Conservation (phyloP, 2,888 invertebrate species). For the Sympetrum striolatum region DNA sequence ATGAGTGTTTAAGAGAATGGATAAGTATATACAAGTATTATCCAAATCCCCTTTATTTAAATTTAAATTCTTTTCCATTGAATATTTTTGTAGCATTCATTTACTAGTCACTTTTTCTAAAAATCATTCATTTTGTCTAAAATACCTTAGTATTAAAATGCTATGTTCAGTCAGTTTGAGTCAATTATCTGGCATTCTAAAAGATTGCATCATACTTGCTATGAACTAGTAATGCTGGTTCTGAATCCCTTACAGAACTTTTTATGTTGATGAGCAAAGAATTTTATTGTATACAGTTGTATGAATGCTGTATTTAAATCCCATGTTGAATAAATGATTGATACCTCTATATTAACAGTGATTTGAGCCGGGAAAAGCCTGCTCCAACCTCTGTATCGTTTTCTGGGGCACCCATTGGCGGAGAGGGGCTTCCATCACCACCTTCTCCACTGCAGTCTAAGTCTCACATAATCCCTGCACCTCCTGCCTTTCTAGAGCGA, state of each 20-base stretch:
- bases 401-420: neutral
- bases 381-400: conserved; percentile 16
- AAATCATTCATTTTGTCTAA: too few relatives aligned
- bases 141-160: too few relatives aligned
- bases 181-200: too few relatives aligned
- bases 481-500: conserved; percentile 31
- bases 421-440: conserved; percentile 24
- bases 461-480: conserved; percentile 31
- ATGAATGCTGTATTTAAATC: neutral
- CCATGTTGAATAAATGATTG: neutral
- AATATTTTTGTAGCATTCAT: too few relatives aligned
- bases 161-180: too few relatives aligned
- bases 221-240: neutral
- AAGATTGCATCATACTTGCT: too few relatives aligned
- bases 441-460: conserved; percentile 30
- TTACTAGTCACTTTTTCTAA: too few relatives aligned
- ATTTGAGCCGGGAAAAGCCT: conserved; percentile 15
- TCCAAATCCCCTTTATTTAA: too few relatives aligned
- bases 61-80: too few relatives aligned
- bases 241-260: neutral
- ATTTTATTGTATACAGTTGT: neutral
- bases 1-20: too few relatives aligned
- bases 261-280: neutral
- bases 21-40: too few relatives aligned
- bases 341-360: conserved; percentile 4